phyloP scores from a whole-genome alignment of 1,140 invertebrate genomes.

The Macrobrachium rosenbergii region DNA sequence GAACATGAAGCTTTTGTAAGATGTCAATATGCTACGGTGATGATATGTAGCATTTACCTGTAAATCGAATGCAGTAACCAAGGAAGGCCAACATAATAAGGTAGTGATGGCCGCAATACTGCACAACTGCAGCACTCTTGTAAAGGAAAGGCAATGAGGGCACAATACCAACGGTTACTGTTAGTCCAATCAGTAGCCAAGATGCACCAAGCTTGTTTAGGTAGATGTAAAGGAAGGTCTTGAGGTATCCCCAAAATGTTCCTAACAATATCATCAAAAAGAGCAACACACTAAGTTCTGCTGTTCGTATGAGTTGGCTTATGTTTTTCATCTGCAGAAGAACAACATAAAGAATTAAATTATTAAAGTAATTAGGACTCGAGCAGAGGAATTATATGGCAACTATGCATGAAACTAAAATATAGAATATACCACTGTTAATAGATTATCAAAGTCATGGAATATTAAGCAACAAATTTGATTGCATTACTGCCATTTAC shows the following conservation, averaged over 20 bases:
- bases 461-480: conserved; percentile 6
- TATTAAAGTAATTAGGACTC: not conserved
- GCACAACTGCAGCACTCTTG: conserved; percentile 84
- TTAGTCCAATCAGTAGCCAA: conserved; percentile 77
- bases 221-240: conserved; percentile 80
- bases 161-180: conserved; percentile 77
- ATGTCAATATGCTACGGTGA: not conserved
- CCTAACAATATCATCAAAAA: conserved; percentile 80
- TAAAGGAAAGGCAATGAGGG: conserved; percentile 81
- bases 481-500: not conserved
- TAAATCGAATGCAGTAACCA: conserved; percentile 83
- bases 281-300: conserved; percentile 79
- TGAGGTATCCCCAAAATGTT: conserved; percentile 83
- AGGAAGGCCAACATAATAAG: conserved; percentile 84
- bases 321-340: conserved; percentile 66
- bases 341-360: not conserved
- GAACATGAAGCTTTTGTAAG: not conserved
- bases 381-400: too few relatives aligned
- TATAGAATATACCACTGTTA: too few relatives aligned
- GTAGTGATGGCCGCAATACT: conserved; percentile 88
- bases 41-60: conserved; percentile 70
- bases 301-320: conserved; percentile 71
- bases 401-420: too few relatives aligned
- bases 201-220: conserved; percentile 74
- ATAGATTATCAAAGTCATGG: too few relatives aligned